Evolutionary conservation across 2,888 invertebrate genomes (phyloP), one percentile per base, ranked within the genome.

Genomic region (Chirona hameri): DNA sequence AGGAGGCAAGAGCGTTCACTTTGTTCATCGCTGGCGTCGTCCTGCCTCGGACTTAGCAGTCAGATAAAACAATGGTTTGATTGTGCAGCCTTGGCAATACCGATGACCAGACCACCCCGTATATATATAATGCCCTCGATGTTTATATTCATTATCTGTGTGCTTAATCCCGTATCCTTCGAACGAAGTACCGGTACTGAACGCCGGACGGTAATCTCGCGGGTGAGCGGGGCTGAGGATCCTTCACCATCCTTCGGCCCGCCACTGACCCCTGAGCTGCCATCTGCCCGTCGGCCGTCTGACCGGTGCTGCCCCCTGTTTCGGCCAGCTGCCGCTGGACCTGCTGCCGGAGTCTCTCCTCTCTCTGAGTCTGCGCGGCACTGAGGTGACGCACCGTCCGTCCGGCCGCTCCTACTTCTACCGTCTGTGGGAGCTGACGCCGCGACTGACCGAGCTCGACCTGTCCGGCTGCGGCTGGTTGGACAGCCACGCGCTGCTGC

Each of bases 401-500:
- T 4, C 18, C 29, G 21, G 52, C 52, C 21, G 46, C 18, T 80
- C 52, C 52, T 80, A 39, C 52, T 29, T 80, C 52, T 15, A 21
- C 80, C 21, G 52, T 12, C 29, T 55, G 52, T 12, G 15, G 14
- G 52, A 52, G 27, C 29, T 27, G 7, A 15, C 27, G 27, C 27
- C 52, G 27, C 27, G 7, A 3, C 80, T 80, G 80, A 21, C 27
- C 27, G 48, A 52, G 48, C 27, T 80, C 27, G 29, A 55, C 52
- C 29, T 80, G 52, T 52, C 52, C 15, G 12, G 52, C 27, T 80
- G 80, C 80, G 52, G 80, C 52, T 80, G 80, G 80, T 18, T 80
- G 15, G 52, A 48, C 80, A 52, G 52, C 52, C 80, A 80, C 80
- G 80, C 52, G 52, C 80, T 80, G 80, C 80, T 80, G 52, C 52